Base-by-base conservation (phyloP, 2,888 invertebrate genomes). In the Philereme transversata region DNA sequence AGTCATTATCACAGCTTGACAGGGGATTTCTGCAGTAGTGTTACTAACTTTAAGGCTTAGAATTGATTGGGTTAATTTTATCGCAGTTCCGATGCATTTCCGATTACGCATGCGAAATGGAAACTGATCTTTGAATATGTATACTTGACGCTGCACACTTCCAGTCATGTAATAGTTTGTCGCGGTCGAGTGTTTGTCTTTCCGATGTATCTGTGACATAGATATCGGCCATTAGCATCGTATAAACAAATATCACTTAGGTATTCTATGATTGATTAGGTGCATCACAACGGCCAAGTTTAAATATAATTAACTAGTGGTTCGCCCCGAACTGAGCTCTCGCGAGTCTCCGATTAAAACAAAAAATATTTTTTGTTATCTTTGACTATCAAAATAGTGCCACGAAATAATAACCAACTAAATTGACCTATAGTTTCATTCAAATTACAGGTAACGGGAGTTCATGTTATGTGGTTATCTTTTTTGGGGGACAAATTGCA, bases 91-190 rank as follows among this genome's bases (percentile, higher is more conserved):
- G 78, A 79, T 81, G 77, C 79, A 81, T 87, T 90, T 87, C 88
- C 87, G 88, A 88, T 89, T 90, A 87, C 87, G 84, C 80, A 84
- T 82, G 81, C 84, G 84, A 89, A 90, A 88, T 90, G 87, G 84
- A 88, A 88, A 88, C 86, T 80, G 85, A 89, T 88, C 87, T 90
- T 88, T 90, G 89, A 90, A 90, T 90, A 90, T 90, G 85, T 76
- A 57, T 89, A 84, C 38, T 75, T 78, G 81, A 83, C 76, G 75
- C 76, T 82, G 78, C 76, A 35, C 51, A 73, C 73, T 62, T 65
- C 57, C 69, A 73, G 73, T 72, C 67, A 64, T 60, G 65, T 33
- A 50, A 43, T 10, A 5, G 41, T 43, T 51, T 65, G 64, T 60
- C 68, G 67, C 65, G 57, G 53, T 36, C 65, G 50, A 73, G 63